phyloP scores from a whole-genome alignment of 2,888 invertebrate species.

The Dyspetes luteomarginatus region DNA sequence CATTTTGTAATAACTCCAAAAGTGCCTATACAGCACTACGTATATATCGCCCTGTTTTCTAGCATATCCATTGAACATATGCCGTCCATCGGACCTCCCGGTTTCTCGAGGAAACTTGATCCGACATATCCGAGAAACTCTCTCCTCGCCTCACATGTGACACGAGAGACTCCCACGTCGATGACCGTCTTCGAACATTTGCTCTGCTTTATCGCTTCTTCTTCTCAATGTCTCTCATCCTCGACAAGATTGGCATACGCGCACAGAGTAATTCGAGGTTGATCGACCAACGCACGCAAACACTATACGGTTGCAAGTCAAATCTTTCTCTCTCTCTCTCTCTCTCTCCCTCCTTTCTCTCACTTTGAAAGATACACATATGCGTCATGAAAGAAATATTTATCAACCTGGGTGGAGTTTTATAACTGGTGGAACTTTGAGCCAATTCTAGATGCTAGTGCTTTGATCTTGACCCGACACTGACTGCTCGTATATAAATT shows the following conservation, averaged over 20 bases:
- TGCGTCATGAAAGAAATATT: too few relatives aligned
- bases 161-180: constrained; percentile 48
- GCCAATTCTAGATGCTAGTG: too few relatives aligned
- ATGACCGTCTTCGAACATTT: background rate
- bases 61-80: constrained; percentile 42
- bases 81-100: constrained; percentile 39
- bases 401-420: too few relatives aligned
- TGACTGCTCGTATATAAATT: too few relatives aligned
- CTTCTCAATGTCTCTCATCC: too few relatives aligned
- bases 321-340: too few relatives aligned
- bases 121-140: constrained; percentile 41
- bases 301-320: constrained; percentile 7
- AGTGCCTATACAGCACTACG: background rate
- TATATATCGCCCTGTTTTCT: background rate
- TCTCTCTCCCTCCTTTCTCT: too few relatives aligned
- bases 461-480: too few relatives aligned
- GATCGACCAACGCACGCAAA: constrained; percentile 45
- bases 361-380: too few relatives aligned
- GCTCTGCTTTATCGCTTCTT: constrained; percentile 25
- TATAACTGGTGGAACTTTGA: too few relatives aligned
- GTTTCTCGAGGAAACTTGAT: constrained; percentile 46
- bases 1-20: background rate
- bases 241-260: background rate
- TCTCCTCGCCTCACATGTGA: background rate
- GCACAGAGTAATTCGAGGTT: constrained; percentile 50